phyloP scores from a whole-genome alignment of 2,888 invertebrate genomes.

The Lathronympha strigana region DNA sequence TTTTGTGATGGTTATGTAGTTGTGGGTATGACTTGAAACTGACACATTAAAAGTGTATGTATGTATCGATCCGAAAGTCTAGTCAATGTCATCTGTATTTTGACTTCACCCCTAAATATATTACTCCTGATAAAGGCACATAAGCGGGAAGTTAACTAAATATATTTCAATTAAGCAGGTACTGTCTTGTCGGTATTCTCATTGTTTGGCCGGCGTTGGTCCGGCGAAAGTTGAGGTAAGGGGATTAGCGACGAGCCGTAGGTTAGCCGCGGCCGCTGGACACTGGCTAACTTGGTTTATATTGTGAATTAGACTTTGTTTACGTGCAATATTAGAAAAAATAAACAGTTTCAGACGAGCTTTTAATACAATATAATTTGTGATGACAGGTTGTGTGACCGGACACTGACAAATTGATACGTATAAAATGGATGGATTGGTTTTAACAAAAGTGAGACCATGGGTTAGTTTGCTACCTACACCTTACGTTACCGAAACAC shows the following conservation, averaged over 20 bases:
- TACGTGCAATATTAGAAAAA: slow-evolving; percentile 1
- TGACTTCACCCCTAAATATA: too few species aligned
- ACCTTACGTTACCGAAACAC: too few species aligned
- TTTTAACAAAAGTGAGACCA: too few species aligned
- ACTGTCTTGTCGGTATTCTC: slow-evolving; percentile 43
- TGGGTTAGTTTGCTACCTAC: too few species aligned
- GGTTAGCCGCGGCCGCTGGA: slow-evolving; percentile 55
- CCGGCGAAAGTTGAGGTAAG: slow-evolving; percentile 65
- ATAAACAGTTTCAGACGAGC: background rate
- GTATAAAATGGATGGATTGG: too few species aligned
- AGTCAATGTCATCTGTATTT: too few species aligned
- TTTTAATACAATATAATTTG: slow-evolving; percentile 2
- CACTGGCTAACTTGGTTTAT: slow-evolving; percentile 41
- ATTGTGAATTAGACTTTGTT: slow-evolving; percentile 37
- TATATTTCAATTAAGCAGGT: slow-evolving; percentile 37
- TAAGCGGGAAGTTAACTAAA: slow-evolving; percentile 28
- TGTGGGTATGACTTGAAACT: too few species aligned
- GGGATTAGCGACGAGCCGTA: slow-evolving; percentile 62
- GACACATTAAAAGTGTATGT: too few species aligned
- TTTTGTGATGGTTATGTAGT: too few species aligned
- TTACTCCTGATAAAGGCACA: slow-evolving; percentile 13
- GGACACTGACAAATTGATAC: too few species aligned
- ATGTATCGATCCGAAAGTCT: too few species aligned
- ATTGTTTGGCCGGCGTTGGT: slow-evolving; percentile 63
- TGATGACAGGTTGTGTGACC: too few species aligned